Evolutionary conservation across 2,888 invertebrate genomes (phyloP).

Genomic region (Andricus curvator): DNA sequence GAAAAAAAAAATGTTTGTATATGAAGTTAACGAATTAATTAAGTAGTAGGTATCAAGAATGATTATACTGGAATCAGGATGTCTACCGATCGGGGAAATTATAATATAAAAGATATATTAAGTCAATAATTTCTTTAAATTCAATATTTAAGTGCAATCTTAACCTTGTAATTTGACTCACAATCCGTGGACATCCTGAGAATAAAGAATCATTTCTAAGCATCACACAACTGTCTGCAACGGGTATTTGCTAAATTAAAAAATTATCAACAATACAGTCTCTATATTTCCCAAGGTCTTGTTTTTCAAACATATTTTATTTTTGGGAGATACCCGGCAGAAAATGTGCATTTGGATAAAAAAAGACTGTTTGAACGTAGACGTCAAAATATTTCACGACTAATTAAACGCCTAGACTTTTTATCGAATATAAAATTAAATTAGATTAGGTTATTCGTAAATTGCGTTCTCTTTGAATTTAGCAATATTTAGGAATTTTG

Average conservation of each 20-base stretch:
- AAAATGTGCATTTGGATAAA: slow-evolving; percentile 63
- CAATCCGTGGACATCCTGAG: slow-evolving; percentile 2
- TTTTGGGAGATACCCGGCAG: slow-evolving; percentile 52
- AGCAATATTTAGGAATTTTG: not conserved
- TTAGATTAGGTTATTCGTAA: slow-evolving; percentile 14
- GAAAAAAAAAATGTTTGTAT: not conserved
- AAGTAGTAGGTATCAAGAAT: not conserved
- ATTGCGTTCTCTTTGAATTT: slow-evolving; percentile 8
- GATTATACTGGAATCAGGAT: not conserved
- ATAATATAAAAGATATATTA: not conserved
- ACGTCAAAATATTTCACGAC: slow-evolving; percentile 55
- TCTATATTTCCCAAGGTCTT: slow-evolving; percentile 7
- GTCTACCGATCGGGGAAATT: not conserved
- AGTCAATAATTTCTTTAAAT: not conserved
- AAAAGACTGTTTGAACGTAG: slow-evolving; percentile 68
- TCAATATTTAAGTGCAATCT: not conserved
- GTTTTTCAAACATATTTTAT: slow-evolving; percentile 27
- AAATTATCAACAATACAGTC: slow-evolving; percentile 25
- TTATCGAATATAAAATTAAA: not conserved
- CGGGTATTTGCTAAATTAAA: slow-evolving; percentile 59
- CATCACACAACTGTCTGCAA: slow-evolving; percentile 59
- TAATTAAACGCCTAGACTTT: not conserved
- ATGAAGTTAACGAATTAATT: not conserved
- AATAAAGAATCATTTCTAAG: slow-evolving; percentile 45
- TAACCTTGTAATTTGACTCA: not conserved